These are phyloP conservation scores for Neodiprion lecontei DNA, from an alignment of 1,140 invertebrate species.

Conservation along the genomic window DNA sequence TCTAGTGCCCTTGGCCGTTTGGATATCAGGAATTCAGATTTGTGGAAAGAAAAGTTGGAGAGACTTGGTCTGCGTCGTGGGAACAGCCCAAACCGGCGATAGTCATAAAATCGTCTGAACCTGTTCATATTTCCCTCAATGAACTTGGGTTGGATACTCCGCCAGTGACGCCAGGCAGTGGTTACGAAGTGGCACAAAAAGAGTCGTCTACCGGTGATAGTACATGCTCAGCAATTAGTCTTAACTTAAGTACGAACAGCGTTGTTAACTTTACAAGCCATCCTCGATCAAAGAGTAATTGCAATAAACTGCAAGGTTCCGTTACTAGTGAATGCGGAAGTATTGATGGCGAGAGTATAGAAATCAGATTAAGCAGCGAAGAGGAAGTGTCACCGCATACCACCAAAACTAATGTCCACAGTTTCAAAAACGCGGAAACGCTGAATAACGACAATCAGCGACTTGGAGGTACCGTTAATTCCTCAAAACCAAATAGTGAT, in stretches of 20 bases:
- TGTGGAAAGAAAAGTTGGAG: conserved; percentile 28
- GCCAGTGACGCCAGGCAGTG: conserved; percentile 35
- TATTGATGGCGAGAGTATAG: background rate
- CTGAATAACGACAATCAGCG: no score
- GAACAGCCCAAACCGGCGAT: conserved; percentile 14
- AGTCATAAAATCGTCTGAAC: conserved; percentile 5
- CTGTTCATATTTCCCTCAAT: conserved; percentile 16
- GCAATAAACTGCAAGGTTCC: background rate
- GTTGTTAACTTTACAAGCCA: background rate
- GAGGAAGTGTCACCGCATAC: no score
- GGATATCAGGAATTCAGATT: conserved; percentile 25
- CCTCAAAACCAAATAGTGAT: background rate
- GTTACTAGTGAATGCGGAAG: background rate
- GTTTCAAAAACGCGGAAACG: no score
- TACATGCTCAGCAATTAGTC: conserved; percentile 16
- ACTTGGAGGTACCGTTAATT: background rate
- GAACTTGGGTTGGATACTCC: conserved; percentile 40
- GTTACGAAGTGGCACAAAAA: conserved; percentile 19
- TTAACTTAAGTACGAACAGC: background rate
- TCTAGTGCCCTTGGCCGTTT: conserved; percentile 43
- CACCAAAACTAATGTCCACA: no score
- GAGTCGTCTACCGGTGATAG: conserved; percentile 13
- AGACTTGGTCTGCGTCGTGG: conserved; percentile 28
- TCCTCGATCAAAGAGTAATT: background rate
- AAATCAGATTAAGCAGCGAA: no score